Percentiles rank a stretch among this genome's conserved stretches.
Evolutionary conservation across 2,888 invertebrate genomes (phyloP).

Genomic region (Auanema sp.): DNA sequence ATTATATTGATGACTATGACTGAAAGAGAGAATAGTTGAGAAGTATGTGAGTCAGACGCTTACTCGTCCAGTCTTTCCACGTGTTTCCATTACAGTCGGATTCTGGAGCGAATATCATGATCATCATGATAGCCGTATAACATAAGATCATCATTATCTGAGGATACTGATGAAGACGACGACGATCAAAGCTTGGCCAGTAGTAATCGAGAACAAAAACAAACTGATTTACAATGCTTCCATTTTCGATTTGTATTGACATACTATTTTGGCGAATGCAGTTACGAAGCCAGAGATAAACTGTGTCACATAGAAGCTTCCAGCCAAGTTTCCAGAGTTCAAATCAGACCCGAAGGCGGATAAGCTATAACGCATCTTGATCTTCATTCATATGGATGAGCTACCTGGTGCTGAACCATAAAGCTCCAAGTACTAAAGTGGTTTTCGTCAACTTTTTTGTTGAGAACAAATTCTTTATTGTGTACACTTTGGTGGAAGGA

Average conservation of each 20-base stretch:
- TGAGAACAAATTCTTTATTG: slow-evolving; percentile 37
- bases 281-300: slow-evolving; percentile 38
- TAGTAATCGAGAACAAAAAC: slow-evolving; percentile 51
- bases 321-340: slow-evolving; percentile 43
- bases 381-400: too few relatives aligned
- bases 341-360: slow-evolving; percentile 43
- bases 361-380: slow-evolving; percentile 26
- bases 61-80: slow-evolving; percentile 34
- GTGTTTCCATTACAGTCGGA: slow-evolving; percentile 29
- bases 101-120: slow-evolving; percentile 40
- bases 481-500: slow-evolving; percentile 29
- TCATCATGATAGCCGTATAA: slow-evolving; percentile 44
- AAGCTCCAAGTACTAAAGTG: slow-evolving; percentile 31
- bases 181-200: slow-evolving; percentile 49
- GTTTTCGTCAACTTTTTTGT: slow-evolving; percentile 28
- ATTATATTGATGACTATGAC: slow-evolving; percentile 54
- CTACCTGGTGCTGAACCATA: slow-evolving; percentile 43
- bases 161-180: slow-evolving; percentile 55
- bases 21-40: slow-evolving; percentile 18
- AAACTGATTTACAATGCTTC: slow-evolving; percentile 31
- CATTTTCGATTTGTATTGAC: background rate
- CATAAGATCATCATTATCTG: slow-evolving; percentile 53
- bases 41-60: slow-evolving; percentile 11
- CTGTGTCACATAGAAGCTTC: slow-evolving; percentile 41
- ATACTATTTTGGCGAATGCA: slow-evolving; percentile 42